A percentile compares a stretch with the other conserved stretches of the same genome.
Conservation (phyloP, 2,113 vertebrate species). For the Pithys albifrons region DNA sequence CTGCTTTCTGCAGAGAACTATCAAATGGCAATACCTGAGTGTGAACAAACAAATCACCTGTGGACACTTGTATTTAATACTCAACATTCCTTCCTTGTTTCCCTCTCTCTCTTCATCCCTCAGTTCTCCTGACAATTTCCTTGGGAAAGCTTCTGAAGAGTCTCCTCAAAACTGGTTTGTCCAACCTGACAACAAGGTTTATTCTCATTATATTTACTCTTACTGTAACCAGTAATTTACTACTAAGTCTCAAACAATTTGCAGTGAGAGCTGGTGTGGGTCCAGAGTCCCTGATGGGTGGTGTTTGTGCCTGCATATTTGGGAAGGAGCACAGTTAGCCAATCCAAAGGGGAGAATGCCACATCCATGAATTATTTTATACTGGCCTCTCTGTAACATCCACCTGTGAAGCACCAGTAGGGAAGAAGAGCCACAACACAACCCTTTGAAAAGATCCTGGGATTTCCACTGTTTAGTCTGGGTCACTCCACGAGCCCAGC, state of each 20-base stretch:
- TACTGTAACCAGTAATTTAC: background rate
- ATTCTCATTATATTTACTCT: background rate
- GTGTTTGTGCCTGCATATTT: background rate
- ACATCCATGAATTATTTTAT: background rate
- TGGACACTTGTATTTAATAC: background rate
- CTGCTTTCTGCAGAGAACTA: background rate
- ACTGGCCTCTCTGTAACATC: background rate
- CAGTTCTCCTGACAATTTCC: background rate
- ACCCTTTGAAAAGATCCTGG: background rate
- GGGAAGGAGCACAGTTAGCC: background rate
- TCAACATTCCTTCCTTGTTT: background rate
- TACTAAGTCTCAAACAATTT: background rate
- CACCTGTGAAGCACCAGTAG: background rate
- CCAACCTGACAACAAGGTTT: background rate
- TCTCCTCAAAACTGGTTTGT: background rate
- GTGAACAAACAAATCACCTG: background rate
- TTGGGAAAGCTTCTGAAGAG: background rate
- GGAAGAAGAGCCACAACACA: background rate
- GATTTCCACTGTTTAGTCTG: background rate
- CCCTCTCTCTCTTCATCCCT: background rate
- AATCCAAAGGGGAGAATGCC: background rate
- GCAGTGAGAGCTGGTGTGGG: background rate
- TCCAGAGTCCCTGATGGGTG: background rate
- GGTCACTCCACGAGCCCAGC: background rate
- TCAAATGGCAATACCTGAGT: background rate